Evolutionary conservation across 2,113 vertebrate species (phyloP).

Genomic region (Holacanthus passer): DNA sequence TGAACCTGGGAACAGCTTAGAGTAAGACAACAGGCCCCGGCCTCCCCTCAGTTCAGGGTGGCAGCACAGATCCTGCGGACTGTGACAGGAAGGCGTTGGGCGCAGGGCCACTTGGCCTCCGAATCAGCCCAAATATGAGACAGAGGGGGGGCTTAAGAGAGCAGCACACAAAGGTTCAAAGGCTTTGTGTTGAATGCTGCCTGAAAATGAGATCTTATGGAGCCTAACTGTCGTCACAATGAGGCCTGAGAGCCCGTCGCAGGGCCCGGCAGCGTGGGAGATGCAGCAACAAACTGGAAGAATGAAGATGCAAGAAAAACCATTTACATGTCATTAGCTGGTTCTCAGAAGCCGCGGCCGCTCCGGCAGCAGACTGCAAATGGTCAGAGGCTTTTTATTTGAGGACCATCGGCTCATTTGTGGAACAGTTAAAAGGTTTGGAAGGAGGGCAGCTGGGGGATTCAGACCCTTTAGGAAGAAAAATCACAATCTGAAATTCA

Average conservation of each 20-base stretch:
- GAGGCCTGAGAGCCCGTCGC: constrained; percentile 30
- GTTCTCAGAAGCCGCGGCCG: constrained; percentile 3
- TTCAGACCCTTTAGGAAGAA: not conserved
- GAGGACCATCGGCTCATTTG: not conserved
- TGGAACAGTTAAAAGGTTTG: not conserved
- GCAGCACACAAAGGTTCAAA: constrained; percentile 67
- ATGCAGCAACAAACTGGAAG: constrained; percentile 41
- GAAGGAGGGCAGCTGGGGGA: not conserved
- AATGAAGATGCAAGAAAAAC: constrained; percentile 26
- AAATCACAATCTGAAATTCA: not conserved
- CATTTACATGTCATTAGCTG: constrained; percentile 54
- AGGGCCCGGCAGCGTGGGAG: constrained; percentile 5
- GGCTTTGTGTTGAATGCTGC: constrained; percentile 59
- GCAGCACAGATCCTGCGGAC: constrained; percentile 39
- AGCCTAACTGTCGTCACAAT: constrained; percentile 54
- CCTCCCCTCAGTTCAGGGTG: constrained; percentile 17
- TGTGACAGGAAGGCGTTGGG: constrained; percentile 50
- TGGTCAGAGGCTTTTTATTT: not conserved
- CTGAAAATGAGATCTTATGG: constrained; percentile 58
- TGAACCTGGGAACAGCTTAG: not conserved
- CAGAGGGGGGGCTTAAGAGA: constrained; percentile 43
- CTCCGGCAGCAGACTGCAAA: constrained; percentile 11
- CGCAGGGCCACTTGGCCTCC: constrained; percentile 53
- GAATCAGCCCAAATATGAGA: constrained; percentile 29
- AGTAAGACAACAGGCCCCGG: constrained; percentile 4